Evolutionary conservation across 1,140 invertebrate species (phyloP).

Genomic region (Dreissena rostriformis): DNA sequence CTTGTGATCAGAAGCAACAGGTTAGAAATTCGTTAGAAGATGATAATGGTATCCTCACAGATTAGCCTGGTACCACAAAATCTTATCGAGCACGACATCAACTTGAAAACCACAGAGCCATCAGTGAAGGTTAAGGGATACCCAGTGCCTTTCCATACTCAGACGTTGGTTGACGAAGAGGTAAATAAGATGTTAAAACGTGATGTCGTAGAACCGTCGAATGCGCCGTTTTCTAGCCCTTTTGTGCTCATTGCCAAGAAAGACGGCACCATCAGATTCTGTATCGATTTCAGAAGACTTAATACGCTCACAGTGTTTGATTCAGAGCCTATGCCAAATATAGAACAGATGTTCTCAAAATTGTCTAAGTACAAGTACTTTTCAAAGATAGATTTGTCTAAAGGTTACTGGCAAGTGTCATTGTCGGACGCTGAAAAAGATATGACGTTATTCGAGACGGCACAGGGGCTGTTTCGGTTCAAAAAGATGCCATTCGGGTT

Average conservation of each 20-base stretch:
- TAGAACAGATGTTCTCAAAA: constrained; percentile 9
- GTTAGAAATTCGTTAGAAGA: too few relatives aligned
- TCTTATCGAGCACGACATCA: too few relatives aligned
- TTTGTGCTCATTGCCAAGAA: constrained; percentile 23
- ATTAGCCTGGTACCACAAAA: too few relatives aligned
- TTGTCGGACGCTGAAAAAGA: constrained; percentile 6
- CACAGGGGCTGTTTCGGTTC: constrained; percentile 5
- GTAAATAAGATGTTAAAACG: constrained; percentile 23
- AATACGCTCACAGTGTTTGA: constrained; percentile 19
- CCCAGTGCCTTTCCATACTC: neutral
- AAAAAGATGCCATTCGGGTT: constrained; percentile 12
- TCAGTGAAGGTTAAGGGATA: neutral
- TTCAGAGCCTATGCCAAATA: constrained; percentile 18
- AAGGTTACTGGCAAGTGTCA: constrained; percentile 28
- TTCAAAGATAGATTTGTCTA: constrained; percentile 11
- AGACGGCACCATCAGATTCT: constrained; percentile 31
- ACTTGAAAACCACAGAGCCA: too few relatives aligned
- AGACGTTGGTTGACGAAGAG: neutral
- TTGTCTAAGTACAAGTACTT: constrained; percentile 22
- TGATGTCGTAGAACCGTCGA: constrained; percentile 2
- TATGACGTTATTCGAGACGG: neutral
- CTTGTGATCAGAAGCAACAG: too few relatives aligned
- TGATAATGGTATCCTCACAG: too few relatives aligned
- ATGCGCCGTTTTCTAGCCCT: constrained; percentile 9
- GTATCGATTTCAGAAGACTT: constrained; percentile 8